Conservation (phyloP, 92 coral and sea anemone species). For the Paramuricea clavata region DNA sequence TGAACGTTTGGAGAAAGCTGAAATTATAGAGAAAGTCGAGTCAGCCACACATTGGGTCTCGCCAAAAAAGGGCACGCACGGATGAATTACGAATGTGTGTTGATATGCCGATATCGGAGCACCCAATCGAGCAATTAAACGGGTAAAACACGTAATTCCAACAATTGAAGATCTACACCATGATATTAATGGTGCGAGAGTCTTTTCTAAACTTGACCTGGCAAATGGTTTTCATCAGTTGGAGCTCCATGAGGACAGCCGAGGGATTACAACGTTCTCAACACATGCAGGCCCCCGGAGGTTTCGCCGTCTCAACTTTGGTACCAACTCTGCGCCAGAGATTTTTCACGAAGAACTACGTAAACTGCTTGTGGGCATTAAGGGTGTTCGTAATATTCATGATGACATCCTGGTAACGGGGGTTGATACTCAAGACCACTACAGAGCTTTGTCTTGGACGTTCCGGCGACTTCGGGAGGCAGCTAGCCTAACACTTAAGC, state of each 20-base stretch:
- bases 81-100: constrained; percentile 48
- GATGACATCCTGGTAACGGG: constrained; percentile 29
- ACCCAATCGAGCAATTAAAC: constrained; percentile 35
- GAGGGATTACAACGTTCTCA: too few relatives aligned
- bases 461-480: too few relatives aligned
- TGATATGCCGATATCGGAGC: constrained; percentile 11
- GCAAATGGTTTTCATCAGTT: constrained; percentile 21
- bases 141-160: too few relatives aligned
- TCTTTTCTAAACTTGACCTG: constrained; percentile 25
- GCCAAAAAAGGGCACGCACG: constrained; percentile 47
- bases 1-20: constrained; percentile 32
- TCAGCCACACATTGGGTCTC: constrained; percentile 51
- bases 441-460: too few relatives aligned
- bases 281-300: too few relatives aligned
- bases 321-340: too few relatives aligned
- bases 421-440: too few relatives aligned
- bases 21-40: constrained; percentile 50
- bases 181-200: constrained; percentile 30
- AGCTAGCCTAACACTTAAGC: too few relatives aligned
- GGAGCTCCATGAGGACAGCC: constrained; percentile 22
- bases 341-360: not conserved
- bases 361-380: not conserved
- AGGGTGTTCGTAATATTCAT: constrained; percentile 1
- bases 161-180: constrained; percentile 36
- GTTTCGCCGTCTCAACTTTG: too few relatives aligned